Evolutionary conservation across 1,140 invertebrate genomes (phyloP), one percentile per base, ranked within the genome.

Genomic region (Archivesica marissinica): DNA sequence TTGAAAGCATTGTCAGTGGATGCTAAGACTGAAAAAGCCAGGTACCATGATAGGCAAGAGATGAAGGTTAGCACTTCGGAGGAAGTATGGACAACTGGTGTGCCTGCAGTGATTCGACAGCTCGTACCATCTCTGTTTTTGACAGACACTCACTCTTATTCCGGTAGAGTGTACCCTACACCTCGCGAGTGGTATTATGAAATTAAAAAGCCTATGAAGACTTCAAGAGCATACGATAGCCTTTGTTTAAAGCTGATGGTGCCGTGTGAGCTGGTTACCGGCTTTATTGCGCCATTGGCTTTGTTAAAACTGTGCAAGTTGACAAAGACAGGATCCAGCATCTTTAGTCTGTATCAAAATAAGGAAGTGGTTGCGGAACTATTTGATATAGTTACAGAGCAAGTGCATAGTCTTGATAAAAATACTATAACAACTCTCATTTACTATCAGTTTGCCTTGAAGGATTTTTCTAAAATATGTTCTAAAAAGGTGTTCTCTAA

Each of bases 381-480:
- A 25, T 64, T 64, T 64, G 30, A 64, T n/a, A 33, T 64, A 35
- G 28, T 64, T 28, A 25, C 59, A 17, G 30, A 64, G 15, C 28
- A 35, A 6, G 59, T 64, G 0, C 20, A 64, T 64, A 17, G 13
- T 2, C 3, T 64, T 1, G 25, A 25, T 17, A 64, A 33, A 25
- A 25, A 64, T 35, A 33, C 33, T 33, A 35, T 64, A 20, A 64
- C 38, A 33, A 64, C 13, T 2, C 38, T 64, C 15, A 1, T 64
- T 13, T 20, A 35, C 7, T 64, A 17, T 33, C 13, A 3, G 3
- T 64, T 17, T 25, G 38, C 3, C n/a, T 15, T 64, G 9, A 64
- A 64, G n/a, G 59, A 64, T 64, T 64, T 64, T 64, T 64, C 59
- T 1, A 7, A 7, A 35, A 35, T 35, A 35, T 64, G 59, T 35